Evolutionary conservation across 2,888 invertebrate genomes (phyloP).

Genomic region (Aleiodes testaceus): DNA sequence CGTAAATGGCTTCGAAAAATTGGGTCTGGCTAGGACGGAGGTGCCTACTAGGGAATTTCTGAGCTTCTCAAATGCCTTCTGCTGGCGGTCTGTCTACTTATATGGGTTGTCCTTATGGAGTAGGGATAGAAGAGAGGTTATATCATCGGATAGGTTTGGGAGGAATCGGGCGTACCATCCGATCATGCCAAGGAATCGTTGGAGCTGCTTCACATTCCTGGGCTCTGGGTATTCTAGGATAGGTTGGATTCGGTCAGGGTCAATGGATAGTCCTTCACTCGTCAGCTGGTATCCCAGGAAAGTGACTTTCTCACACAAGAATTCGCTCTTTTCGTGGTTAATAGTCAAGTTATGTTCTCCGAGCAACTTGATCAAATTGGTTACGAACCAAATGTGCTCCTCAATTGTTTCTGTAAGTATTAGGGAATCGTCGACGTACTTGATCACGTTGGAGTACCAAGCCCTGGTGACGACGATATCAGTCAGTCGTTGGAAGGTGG

Average conservation of each 20-base stretch:
- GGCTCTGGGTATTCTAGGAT: no score
- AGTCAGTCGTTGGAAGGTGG: not conserved
- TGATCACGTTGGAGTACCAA: no score
- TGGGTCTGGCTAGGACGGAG: constrained; percentile 34
- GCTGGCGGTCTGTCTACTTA: constrained; percentile 21
- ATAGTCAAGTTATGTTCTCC: no score
- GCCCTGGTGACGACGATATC: no score
- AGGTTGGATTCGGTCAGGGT: no score
- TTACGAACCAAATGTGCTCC: no score
- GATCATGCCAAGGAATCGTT: constrained; percentile 41
- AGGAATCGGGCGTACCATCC: constrained; percentile 49
- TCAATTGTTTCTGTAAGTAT: no score
- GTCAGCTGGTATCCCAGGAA: no score
- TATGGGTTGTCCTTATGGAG: not conserved
- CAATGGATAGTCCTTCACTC: no score
- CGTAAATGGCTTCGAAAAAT: constrained; percentile 27
- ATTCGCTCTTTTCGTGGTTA: no score
- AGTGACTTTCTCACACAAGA: not conserved
- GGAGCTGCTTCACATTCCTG: no score
- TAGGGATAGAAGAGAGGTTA: constrained; percentile 1
- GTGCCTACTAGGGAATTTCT: not conserved
- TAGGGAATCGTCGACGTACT: no score
- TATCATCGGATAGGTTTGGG: not conserved
- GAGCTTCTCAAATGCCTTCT: constrained; percentile 28
- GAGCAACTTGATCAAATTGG: not conserved